These are phyloP conservation scores for Nymphalis io DNA, from an alignment of 1,140 invertebrate genomes.

Conservation along the genomic window DNA sequence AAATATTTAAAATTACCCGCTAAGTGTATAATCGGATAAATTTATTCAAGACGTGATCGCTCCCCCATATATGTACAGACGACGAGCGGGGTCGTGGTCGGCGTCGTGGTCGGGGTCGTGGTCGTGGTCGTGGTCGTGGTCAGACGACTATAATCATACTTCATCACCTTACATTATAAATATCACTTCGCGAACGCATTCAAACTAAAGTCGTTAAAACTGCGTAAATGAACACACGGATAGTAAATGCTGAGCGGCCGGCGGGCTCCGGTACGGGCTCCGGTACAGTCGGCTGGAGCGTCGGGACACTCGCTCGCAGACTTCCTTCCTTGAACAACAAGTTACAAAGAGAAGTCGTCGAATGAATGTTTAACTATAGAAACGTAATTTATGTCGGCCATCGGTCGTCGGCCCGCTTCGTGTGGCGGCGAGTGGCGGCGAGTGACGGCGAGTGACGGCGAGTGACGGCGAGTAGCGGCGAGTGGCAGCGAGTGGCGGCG, in stretches of 20 bases:
- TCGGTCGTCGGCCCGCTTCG: not conserved
- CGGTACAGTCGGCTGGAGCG: not conserved
- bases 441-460: constrained; percentile 5
- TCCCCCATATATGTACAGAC: not conserved
- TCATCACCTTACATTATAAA: constrained; percentile 3
- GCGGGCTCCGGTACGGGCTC: not conserved
- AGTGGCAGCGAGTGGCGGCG: not conserved
- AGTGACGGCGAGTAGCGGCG: constrained; percentile 41
- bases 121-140: no score
- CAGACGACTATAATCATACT: not conserved
- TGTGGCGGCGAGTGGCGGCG: not conserved
- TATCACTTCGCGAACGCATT: constrained; percentile 15
- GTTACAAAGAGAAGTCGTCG: no score
- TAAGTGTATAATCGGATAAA: not conserved
- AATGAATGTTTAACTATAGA: no score
- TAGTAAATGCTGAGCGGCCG: not conserved
- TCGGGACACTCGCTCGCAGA: not conserved
- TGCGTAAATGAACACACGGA: constrained; percentile 16
- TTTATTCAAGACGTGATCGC: not conserved
- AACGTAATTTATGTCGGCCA: not conserved
- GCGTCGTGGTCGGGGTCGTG: no score
- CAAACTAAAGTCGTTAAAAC: constrained; percentile 15
- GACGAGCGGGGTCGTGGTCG: no score
- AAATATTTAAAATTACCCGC: constrained; percentile 6
- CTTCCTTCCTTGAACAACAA: no score